phyloP scores from a whole-genome alignment of 53 echinoderm and acorn worm species.

The Antedon mediterranea region DNA sequence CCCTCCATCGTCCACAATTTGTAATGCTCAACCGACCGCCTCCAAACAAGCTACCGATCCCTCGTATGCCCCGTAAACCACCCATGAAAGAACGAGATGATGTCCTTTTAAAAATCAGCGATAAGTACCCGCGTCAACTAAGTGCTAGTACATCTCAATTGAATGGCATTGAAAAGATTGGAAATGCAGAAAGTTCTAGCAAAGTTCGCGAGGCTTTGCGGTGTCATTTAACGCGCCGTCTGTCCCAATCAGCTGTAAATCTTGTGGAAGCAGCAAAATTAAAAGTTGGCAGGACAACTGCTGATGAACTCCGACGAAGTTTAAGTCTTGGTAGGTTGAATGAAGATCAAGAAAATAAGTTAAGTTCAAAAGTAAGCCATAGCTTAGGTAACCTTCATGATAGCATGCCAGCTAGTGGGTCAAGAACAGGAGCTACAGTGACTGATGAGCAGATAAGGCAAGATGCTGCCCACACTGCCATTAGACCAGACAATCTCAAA shows the following conservation, averaged over 20 bases:
- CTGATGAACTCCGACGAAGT: conserved; percentile 49
- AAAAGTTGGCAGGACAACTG: conserved; percentile 6
- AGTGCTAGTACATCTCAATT: conserved; percentile 3
- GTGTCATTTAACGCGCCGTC: conserved; percentile 62
- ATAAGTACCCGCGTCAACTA: background rate
- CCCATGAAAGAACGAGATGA: background rate
- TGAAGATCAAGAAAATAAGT: background rate
- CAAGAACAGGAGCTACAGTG: background rate
- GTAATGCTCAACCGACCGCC: background rate
- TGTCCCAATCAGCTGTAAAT: conserved; percentile 83
- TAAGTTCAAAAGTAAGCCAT: background rate
- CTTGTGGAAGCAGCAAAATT: conserved; percentile 61
- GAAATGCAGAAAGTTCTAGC: conserved; percentile 57
- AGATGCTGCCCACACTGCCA: background rate
- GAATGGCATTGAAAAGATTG: conserved; percentile 8
- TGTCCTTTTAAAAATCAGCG: background rate
- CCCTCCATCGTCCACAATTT: background rate
- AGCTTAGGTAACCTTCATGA: background rate
- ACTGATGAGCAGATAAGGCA: background rate
- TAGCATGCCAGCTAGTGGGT: background rate
- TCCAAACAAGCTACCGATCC: background rate
- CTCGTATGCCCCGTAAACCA: background rate
- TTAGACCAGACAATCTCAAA: background rate
- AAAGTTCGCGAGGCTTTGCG: conserved; percentile 83
- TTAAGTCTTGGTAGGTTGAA: conserved; percentile 60